Percentiles rank a stretch among this genome's conserved stretches.
phyloP scores from a whole-genome alignment of 1,140 invertebrate genomes.

The Drosophila auraria region DNA sequence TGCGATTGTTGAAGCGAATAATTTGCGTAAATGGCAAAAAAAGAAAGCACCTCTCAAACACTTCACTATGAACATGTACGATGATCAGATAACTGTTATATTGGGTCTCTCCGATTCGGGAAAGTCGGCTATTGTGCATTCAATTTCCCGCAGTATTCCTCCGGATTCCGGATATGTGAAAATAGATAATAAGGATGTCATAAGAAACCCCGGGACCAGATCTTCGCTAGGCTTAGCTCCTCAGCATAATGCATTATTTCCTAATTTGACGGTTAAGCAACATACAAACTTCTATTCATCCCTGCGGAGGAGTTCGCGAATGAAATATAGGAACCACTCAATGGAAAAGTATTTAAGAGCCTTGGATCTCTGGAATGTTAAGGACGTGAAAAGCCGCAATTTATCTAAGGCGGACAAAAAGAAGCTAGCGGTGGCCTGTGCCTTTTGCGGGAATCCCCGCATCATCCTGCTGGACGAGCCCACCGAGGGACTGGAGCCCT shows the following conservation, averaged over 20 bases:
- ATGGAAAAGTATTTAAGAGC: constrained; percentile 10
- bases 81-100: constrained; percentile 27
- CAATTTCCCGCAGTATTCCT: constrained; percentile 17
- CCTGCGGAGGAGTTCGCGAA: neutral
- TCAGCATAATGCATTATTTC: constrained; percentile 26
- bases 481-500: constrained; percentile 18
- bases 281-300: constrained; percentile 9
- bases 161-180: constrained; percentile 4
- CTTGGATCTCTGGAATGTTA: constrained; percentile 8
- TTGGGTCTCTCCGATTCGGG: constrained; percentile 25
- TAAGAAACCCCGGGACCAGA: neutral
- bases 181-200: constrained; percentile 13
- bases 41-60: constrained; percentile 5
- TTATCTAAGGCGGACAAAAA: neutral
- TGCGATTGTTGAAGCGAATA: constrained; percentile 4
- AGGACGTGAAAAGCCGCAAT: constrained; percentile 6
- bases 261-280: constrained; percentile 6
- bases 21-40: neutral
- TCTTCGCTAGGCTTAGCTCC: constrained; percentile 3
- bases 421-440: constrained; percentile 14
- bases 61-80: constrained; percentile 37
- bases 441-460: constrained; percentile 15
- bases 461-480: constrained; percentile 22
- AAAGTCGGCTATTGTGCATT: constrained; percentile 9
- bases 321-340: neutral